Evolutionary conservation across 2,888 invertebrate species (phyloP), one percentile per base, ranked within the genome.

Genomic region (Hartigia nigra): DNA sequence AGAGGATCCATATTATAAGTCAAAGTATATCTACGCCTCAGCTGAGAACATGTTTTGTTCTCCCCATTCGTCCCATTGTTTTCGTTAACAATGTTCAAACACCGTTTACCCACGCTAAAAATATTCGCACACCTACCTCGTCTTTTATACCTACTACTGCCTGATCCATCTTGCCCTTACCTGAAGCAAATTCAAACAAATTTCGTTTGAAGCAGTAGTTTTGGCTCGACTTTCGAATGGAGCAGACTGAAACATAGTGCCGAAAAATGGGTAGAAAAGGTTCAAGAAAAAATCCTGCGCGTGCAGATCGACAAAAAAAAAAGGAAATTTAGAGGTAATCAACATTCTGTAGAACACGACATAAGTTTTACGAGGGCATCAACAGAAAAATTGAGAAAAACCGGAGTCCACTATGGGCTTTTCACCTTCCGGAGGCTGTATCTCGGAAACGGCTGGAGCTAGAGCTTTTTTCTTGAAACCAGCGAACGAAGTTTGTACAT

Each of bases 321-420:
- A 80, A 78, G 81, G 74, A 12, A 70, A 79, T 84, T 83, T 74
- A 34, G 32, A 32, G 80, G 78, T 39, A 85, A 83, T 82, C 74
- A 72, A 81, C 76, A 76, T 79, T 77, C 82, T 55, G 69, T 37
- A 32, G 82, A 83, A 82, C 34, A 80, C 77, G 79, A 81, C 1
- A 81, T 75, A 1, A 77, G 74, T 81, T 82, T 81, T 76, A 83
- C 81, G 1, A 84, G 83, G 82, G 79, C 84, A 82, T 83, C 83
- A 34, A 83, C 85, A 70, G 78, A 81, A 74, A 84, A 85, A 80
- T 80, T 83, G 39, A 81, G 36, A 39, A 80, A 78, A 32, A 79
- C 82, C 9, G 70, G n/a, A n/a, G 77, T n/a, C n/a, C n/a, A n/a
- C n/a, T n/a, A n/a, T n/a, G n/a, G n/a, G n/a, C n/a, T n/a, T n/a